These are phyloP conservation scores for Tipula unca DNA, from an alignment of 2,888 invertebrate genomes.

Conservation along the genomic window DNA sequence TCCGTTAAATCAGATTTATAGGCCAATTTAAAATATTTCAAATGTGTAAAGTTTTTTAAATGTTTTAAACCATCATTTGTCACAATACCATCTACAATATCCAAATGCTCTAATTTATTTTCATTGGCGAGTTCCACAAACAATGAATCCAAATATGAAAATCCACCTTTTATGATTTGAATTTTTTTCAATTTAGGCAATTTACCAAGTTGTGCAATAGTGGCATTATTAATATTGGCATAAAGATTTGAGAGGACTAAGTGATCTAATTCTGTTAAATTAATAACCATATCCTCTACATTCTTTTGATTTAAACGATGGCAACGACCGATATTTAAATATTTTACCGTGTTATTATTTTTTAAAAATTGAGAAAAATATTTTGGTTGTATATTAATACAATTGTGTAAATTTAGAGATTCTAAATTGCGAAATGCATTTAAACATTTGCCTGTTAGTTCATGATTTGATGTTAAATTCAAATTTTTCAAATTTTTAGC, in stretches of 20 bases:
- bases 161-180: neutral
- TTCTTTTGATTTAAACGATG: conserved; percentile 21
- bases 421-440: conserved; percentile 21
- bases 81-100: neutral
- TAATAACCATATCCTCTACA: conserved; percentile 16
- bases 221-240: neutral
- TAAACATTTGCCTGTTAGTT: conserved; percentile 24
- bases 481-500: conserved; percentile 21
- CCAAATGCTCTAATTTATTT: neutral
- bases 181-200: conserved; percentile 20
- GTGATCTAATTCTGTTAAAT: conserved; percentile 21
- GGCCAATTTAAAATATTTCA: neutral
- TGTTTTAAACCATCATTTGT: neutral
- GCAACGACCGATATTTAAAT: conserved; percentile 24
- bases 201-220: neutral
- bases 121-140: neutral
- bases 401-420: conserved; percentile 23
- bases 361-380: conserved; percentile 23
- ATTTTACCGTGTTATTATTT: conserved; percentile 22
- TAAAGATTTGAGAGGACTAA: conserved; percentile 21
- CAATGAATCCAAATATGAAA: neutral
- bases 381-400: conserved; percentile 23
- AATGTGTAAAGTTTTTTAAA: neutral
- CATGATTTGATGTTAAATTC: conserved; percentile 23
- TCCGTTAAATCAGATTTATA: neutral